Percentiles rank a stretch among this genome's conserved stretches.
Conservation (phyloP, 2,113 vertebrate genomes). For the Loxodonta africana region DNA sequence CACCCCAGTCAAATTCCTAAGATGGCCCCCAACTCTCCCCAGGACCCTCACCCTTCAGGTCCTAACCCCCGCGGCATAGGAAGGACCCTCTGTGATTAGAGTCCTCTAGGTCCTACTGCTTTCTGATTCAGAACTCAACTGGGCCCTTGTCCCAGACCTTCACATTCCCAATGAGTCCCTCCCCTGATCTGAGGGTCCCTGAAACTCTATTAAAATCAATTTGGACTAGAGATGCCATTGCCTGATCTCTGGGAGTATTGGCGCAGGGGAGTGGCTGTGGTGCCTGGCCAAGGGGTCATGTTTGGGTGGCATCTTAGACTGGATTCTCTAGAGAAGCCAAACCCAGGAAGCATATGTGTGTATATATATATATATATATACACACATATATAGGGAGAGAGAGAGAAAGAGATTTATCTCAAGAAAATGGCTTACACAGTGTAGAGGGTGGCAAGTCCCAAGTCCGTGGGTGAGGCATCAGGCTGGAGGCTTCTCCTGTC, state of each 20-base stretch:
- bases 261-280: not conserved
- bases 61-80: not conserved
- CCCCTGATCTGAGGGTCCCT: not conserved
- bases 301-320: not conserved
- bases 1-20: not conserved
- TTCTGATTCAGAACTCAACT: not conserved
- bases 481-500: no score
- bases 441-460: no score
- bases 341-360: no score
- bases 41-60: not conserved
- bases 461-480: no score
- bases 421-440: no score
- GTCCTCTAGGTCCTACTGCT: not conserved
- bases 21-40: not conserved
- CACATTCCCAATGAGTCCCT: not conserved
- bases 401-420: no score
- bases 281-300: not conserved
- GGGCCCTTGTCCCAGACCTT: not conserved
- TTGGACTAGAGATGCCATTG: not conserved
- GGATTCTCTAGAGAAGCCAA: no score
- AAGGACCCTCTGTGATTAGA: not conserved
- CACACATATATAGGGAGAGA: no score
- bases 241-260: not conserved
- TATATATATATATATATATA: no score
- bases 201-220: slow-evolving; percentile 65